Conservation (phyloP, 2,797 vertebrate species). For the Pachyuromys duprasi region DNA sequence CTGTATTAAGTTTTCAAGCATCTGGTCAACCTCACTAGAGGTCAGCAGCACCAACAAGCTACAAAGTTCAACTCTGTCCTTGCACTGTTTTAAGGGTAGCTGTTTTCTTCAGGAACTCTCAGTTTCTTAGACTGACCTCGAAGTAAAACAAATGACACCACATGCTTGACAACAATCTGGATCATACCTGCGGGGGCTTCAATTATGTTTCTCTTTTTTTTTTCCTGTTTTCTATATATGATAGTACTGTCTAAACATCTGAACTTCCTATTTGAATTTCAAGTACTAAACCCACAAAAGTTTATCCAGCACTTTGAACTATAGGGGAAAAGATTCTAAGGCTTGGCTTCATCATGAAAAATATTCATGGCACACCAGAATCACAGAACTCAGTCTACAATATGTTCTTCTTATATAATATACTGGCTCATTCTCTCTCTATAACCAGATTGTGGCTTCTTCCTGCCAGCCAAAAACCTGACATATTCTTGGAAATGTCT, state of each 20-base stretch:
- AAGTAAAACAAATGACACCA: constrained; percentile 25
- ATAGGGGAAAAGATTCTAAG: constrained; percentile 55
- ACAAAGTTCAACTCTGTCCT: neutral
- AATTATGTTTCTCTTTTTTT: neutral
- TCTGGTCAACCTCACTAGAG: neutral
- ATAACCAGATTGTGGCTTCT: constrained; percentile 78
- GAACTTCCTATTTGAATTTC: constrained; percentile 54
- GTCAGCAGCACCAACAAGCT: neutral
- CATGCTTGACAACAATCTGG: neutral
- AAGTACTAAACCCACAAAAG: constrained; percentile 49
- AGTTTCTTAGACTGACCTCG: neutral
- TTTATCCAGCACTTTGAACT: neutral
- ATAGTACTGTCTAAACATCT: neutral
- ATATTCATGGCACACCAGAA: constrained; percentile 63
- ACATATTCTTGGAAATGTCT: constrained; percentile 78
- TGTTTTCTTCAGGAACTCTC: neutral
- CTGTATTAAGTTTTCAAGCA: neutral
- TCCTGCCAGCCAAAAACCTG: constrained; percentile 75
- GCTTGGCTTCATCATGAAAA: constrained; percentile 62
- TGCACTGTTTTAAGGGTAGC: neutral
- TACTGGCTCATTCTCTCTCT: constrained; percentile 49
- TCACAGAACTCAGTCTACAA: constrained; percentile 63
- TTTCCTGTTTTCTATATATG: constrained; percentile 16
- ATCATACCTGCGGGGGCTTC: neutral
- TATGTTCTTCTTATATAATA: constrained; percentile 78